Percentiles rank a stretch among this genome's conserved stretches.
These are phyloP conservation scores for Nematopogon swammerdamellus DNA, from an alignment of 2,888 invertebrate genomes.

Conservation along the genomic window DNA sequence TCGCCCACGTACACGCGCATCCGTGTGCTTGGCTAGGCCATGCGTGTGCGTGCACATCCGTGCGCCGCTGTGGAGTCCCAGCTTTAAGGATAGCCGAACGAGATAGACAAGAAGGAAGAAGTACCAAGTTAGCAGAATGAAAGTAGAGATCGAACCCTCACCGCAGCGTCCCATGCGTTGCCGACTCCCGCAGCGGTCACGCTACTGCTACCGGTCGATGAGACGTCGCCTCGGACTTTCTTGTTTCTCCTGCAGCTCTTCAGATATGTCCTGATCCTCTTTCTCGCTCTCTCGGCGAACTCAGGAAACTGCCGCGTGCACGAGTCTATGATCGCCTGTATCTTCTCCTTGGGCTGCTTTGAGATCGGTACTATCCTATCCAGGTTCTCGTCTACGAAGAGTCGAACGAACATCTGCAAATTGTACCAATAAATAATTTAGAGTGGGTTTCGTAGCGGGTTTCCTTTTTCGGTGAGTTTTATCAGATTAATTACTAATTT, in stretches of 20 bases:
- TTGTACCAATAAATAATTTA: too few relatives aligned
- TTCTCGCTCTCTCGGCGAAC: conserved; percentile 91
- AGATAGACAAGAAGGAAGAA: too few relatives aligned
- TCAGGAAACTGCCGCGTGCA: conserved; percentile 96
- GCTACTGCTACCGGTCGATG: conserved; percentile 31
- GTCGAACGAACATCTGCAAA: conserved; percentile 91
- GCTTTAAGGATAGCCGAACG: too few relatives aligned
- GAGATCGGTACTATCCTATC: conserved; percentile 96
- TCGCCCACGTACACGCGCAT: too few relatives aligned
- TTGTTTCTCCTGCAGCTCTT: conserved; percentile 95
- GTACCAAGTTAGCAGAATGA: background rate
- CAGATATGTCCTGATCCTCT: conserved; percentile 91
- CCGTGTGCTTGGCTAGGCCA: too few relatives aligned
- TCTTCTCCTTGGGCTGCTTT: conserved; percentile 96
- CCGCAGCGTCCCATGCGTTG: conserved; percentile 78
- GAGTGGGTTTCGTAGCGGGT: too few relatives aligned
- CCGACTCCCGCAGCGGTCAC: conserved; percentile 52
- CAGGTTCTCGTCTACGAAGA: conserved; percentile 95
- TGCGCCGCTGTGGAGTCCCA: too few relatives aligned
- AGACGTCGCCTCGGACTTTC: conserved; percentile 77
- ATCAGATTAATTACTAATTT: too few relatives aligned
- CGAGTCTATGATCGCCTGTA: conserved; percentile 95
- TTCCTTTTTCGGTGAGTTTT: too few relatives aligned
- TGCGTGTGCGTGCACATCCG: too few relatives aligned
- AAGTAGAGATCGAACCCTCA: conserved; percentile 56